A percentile compares a stretch with the other conserved stretches of the same genome.
These are phyloP conservation scores for Monochamus saltuarius DNA, from an alignment of 1,140 invertebrate species.

Conservation along the genomic window DNA sequence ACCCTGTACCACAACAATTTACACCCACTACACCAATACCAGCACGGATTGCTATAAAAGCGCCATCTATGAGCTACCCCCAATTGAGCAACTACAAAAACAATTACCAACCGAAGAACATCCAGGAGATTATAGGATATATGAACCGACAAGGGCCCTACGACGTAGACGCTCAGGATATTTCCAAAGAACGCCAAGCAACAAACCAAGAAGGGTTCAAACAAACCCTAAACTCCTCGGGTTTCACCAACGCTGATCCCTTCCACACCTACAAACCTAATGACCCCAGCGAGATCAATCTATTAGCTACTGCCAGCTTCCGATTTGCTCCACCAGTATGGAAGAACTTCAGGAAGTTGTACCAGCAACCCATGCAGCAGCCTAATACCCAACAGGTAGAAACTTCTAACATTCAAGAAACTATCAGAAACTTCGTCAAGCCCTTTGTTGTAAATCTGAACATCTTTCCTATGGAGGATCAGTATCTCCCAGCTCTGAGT, in stretches of 20 bases:
- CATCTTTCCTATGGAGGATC: conserved; percentile 26
- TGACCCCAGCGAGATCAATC: conserved; percentile 57
- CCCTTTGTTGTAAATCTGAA: conserved; percentile 33
- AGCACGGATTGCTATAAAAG: neutral
- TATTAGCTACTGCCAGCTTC: conserved; percentile 53
- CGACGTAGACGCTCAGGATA: neutral
- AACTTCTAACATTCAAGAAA: neutral
- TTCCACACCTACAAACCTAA: conserved; percentile 57
- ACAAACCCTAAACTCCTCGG: conserved; percentile 8
- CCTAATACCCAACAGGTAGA: neutral
- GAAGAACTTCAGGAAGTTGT: conserved; percentile 25
- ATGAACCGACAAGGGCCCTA: conserved; percentile 28
- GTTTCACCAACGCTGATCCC: conserved; percentile 46
- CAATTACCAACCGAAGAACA: conserved; percentile 49
- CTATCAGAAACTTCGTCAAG: conserved; percentile 11
- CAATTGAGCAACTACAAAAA: conserved; percentile 12
- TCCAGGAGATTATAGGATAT: conserved; percentile 58
- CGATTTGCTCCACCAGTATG: conserved; percentile 48
- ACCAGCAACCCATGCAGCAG: neutral
- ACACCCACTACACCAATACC: neutral
- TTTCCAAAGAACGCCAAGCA: neutral
- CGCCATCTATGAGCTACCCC: neutral
- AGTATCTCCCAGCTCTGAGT: too few species aligned
- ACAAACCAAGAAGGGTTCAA: neutral
- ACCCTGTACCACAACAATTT: conserved; percentile 1